Evolutionary conservation across 2,888 invertebrate species (phyloP), one percentile per base, ranked within the genome.

Genomic region (Nemurella pictetii): DNA sequence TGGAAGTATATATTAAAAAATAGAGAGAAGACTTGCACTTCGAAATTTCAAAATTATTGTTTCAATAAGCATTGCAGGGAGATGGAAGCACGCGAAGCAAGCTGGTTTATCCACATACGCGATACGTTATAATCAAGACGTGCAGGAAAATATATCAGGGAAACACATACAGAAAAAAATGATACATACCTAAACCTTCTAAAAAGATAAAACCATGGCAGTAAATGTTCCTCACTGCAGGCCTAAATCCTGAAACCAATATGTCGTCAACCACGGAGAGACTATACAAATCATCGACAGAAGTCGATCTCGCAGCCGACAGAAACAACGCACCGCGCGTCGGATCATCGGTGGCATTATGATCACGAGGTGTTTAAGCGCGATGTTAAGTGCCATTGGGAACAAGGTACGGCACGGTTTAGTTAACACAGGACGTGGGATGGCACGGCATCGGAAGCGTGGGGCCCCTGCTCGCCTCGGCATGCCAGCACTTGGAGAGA

Each of bases 401-500:
- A 78, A 30, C 28, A 28, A 29, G 27, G 78, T 27, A 29, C 29
- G 55, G 55, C 55, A 55, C 55, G 55, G 35, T 55, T 55, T 7
- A 55, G 55, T 55, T 55, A 55, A 55, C 55, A 55, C 55, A 20
- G 55, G 55, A 55, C 55, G 55, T 2, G 12, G 20, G 15, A 20
- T 12, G 12, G 12, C 55, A 12, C 55, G 20, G 12, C 55, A 20
- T 12, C 1, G 12, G 29, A n/a, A 55, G 12, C 55, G 55, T 12
- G 12, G 12, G 29, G 30, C 20, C 78, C 27, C 9, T 4, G 72
- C 81, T 25, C 5, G 4, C 35, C 7, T 25, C 25, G 25, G 35
- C 26, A 72, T 55, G 82, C 36, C 72, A 26, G 55, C 82, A 82
- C 82, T 82, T 72, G 82, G 72, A 55, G 15, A 82, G 82, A 84